Evolutionary conservation across 2,888 invertebrate species (phyloP).

Genomic region (Corbicula japonica): DNA sequence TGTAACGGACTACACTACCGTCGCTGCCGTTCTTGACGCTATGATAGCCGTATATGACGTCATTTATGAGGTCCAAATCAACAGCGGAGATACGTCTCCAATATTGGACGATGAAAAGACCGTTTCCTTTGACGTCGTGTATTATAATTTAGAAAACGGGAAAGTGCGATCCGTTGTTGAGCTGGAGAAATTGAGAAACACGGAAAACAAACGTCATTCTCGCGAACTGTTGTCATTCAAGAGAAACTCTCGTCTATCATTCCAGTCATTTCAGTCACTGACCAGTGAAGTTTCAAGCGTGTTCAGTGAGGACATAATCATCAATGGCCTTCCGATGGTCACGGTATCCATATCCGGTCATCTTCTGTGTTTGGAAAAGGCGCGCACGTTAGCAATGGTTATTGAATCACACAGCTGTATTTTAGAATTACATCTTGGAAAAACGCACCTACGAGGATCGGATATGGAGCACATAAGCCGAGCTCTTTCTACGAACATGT

Average conservation of each 20-base stretch:
- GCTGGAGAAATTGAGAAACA: conserved; percentile 76
- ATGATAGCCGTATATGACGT: conserved; percentile 80
- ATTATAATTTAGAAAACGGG: conserved; percentile 78
- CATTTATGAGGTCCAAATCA: conserved; percentile 74
- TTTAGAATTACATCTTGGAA: conserved; percentile 82
- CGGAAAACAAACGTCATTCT: conserved; percentile 67
- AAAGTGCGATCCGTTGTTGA: conserved; percentile 81
- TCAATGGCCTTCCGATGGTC: conserved; percentile 80
- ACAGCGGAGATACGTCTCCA: conserved; percentile 64
- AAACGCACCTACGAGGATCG: conserved; percentile 79
- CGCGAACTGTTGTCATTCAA: conserved; percentile 70
- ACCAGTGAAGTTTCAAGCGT: conserved; percentile 67
- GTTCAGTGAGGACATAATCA: conserved; percentile 68
- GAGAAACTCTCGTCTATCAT: conserved; percentile 75
- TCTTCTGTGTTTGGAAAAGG: conserved; percentile 75
- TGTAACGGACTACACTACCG: conserved; percentile 72
- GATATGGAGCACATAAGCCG: conserved; percentile 75
- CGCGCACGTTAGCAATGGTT: conserved; percentile 75
- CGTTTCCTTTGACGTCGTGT: conserved; percentile 82
- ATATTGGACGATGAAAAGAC: conserved; percentile 81
- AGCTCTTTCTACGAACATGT: conserved; percentile 73
- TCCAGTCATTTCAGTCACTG: conserved; percentile 67
- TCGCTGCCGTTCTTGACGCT: conserved; percentile 79
- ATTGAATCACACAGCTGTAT: conserved; percentile 80
- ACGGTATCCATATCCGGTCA: conserved; percentile 83